Evolutionary conservation across 2,113 vertebrate genomes (phyloP), one percentile per base, ranked within the genome.

Genomic region (Electrona antarctica): DNA sequence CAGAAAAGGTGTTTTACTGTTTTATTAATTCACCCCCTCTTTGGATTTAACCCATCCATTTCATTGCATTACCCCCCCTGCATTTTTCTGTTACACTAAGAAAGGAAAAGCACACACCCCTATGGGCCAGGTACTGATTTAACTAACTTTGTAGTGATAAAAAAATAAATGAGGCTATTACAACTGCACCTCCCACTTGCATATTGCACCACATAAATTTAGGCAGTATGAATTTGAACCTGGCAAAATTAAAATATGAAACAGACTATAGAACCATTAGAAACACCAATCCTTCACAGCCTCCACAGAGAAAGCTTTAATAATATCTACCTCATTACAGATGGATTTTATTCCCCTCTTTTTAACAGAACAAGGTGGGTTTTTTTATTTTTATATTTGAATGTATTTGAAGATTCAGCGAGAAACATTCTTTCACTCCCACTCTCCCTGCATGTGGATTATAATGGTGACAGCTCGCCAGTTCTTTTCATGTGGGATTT

Each of bases 391-490:
- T 72, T 80, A 88, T 85, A 76, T 83, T 79, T 76, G 60, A 85
- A 89, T 6, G 83, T 90, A 87, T 90, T 89, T 88, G 67, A 91
- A 78, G 78, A 91, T 86, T 90, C 85, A 90, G 82, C 76, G 12
- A 84, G 73, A 84, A 89, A 84, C 76, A 63, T 78, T 11, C 67
- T 86, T 83, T 75, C 12, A 29, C 48, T 49, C 13, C 45, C 33
- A 1, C 68, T 70, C 68, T 81, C 50, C 1, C 69, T 9, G 21
- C 21, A 21, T 21, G 71, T 50, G 54, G 87, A 86, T 90, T 92
- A 87, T 21, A 84, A 88, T 29, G 46, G 73, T 77, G 86, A 89
- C 83, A 85, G 73, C 76, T 82, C 79, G 21, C 81, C 83, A 60
- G 58, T 70, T 87, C 83, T 80, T 82, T 92, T 92, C 80, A 88